Conservation (phyloP, 1,140 invertebrate genomes). For the Neodiprion virginianus region DNA sequence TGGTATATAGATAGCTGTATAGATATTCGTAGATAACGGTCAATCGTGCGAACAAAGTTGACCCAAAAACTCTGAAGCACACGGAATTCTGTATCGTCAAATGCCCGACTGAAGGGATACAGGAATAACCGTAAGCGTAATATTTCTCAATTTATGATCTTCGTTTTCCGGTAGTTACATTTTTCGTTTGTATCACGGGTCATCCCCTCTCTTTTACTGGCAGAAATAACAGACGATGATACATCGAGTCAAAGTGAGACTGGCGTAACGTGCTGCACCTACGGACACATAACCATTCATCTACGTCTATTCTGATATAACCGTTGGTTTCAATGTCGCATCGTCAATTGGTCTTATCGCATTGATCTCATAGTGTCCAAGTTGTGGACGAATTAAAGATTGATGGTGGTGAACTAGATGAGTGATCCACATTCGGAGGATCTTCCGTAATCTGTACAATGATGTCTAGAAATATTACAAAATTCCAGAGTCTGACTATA, state of each 20-base stretch:
- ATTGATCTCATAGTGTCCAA: neutral
- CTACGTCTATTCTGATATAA: neutral
- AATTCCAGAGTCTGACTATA: no score
- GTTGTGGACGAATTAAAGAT: neutral
- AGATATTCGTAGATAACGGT: neutral
- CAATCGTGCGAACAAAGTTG: neutral
- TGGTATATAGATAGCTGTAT: neutral
- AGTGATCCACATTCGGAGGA: no score
- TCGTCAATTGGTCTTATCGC: neutral
- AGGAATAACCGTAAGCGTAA: no score
- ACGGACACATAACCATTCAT: neutral
- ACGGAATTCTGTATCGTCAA: neutral
- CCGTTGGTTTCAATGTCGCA: neutral
- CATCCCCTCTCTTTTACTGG: no score
- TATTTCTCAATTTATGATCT: no score
- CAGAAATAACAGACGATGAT: neutral
- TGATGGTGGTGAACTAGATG: neutral
- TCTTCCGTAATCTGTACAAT: no score
- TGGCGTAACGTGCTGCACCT: neutral
- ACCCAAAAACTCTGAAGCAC: neutral
- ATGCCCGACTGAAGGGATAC: no score
- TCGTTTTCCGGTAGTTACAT: no score
- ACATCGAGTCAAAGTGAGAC: neutral
- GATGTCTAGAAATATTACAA: no score
- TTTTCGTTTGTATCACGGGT: no score